Conservation (phyloP, 2,113 vertebrate species). For the Solea senegalensis region DNA sequence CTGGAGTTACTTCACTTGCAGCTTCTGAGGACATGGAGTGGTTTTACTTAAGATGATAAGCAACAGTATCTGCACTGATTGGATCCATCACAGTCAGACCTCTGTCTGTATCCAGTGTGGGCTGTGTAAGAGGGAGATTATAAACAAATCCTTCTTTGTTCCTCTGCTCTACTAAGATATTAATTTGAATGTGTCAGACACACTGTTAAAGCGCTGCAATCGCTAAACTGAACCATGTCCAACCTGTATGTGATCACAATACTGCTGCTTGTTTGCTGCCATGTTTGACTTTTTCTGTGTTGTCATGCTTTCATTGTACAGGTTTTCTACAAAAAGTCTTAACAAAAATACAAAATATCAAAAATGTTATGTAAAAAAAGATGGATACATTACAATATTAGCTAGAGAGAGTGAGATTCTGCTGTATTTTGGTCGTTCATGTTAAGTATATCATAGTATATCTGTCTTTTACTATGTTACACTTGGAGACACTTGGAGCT, state of each 20-base stretch:
- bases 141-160: slow-evolving; percentile 16
- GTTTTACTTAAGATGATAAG: slow-evolving; percentile 24
- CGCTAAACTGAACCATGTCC: background rate
- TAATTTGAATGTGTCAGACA: background rate
- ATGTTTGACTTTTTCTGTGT: background rate
- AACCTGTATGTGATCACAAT: background rate
- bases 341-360: too few species aligned
- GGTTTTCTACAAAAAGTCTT: too few species aligned
- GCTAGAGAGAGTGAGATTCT: too few species aligned
- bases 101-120: slow-evolving; percentile 5
- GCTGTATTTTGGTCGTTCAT: too few species aligned
- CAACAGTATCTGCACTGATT: slow-evolving; percentile 26
- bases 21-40: slow-evolving; percentile 14
- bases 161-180: background rate
- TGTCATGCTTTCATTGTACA: background rate
- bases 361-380: too few species aligned
- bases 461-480: too few species aligned
- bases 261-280: slow-evolving; percentile 2
- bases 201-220: background rate
- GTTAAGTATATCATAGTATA: too few species aligned
- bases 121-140: slow-evolving; percentile 8
- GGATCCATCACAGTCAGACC: slow-evolving; percentile 18
- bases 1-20: slow-evolving; percentile 41
- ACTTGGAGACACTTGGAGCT: too few species aligned
- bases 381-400: too few species aligned